Percentiles rank a stretch among this genome's conserved stretches.
These are phyloP conservation scores for Phasianus colchicus DNA, from an alignment of 2,113 vertebrate species.

Conservation along the genomic window DNA sequence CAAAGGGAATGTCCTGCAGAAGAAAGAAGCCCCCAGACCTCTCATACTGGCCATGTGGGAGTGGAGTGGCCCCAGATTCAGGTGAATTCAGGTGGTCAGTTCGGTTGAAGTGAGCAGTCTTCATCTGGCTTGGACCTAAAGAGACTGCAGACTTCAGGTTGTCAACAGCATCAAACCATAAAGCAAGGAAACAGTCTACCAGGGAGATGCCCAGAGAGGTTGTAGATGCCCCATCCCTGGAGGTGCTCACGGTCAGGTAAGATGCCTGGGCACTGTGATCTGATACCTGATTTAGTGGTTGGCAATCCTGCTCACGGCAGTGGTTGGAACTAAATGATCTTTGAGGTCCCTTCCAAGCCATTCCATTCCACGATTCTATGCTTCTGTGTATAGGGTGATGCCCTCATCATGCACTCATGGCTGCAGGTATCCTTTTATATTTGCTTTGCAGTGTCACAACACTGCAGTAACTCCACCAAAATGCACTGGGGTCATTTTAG, in stretches of 20 bases:
- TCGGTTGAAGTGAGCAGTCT: neutral
- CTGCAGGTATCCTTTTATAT: neutral
- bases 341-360: too few relatives aligned
- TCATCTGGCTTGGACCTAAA: fast-evolving
- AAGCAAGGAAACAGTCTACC: neutral
- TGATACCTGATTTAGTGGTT: too few relatives aligned
- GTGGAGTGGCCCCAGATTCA: neutral
- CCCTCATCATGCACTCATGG: neutral
- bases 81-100: neutral
- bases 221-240: too few relatives aligned
- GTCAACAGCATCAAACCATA: neutral
- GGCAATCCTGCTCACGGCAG: too few relatives aligned
- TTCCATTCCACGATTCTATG: too few relatives aligned
- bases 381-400: neutral
- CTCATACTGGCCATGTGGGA: neutral
- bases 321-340: too few relatives aligned
- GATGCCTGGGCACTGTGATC: too few relatives aligned
- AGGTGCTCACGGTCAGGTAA: too few relatives aligned
- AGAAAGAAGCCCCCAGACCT: neutral
- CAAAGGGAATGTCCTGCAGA: neutral
- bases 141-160: neutral
- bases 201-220: too few relatives aligned
- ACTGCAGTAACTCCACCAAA: neutral
- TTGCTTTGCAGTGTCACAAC: neutral
- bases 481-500: neutral